Percentiles rank a stretch among this genome's conserved stretches.
Evolutionary conservation across 2,888 invertebrate species (phyloP).

Genomic region (Atethmia centrago): DNA sequence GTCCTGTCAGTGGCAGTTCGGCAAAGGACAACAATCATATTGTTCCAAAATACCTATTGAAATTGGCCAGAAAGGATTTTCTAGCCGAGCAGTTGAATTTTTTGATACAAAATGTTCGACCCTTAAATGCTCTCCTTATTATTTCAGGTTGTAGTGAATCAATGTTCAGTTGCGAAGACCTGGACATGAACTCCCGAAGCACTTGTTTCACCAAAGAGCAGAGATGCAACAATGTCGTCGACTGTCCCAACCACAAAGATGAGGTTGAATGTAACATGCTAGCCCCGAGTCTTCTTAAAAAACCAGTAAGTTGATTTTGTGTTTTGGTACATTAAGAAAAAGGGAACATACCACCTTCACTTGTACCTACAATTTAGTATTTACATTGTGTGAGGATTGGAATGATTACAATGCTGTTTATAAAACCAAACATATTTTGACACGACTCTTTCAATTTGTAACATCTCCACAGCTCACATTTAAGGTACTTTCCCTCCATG

Average conservation of each 20-base stretch:
- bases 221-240: constrained; percentile 93
- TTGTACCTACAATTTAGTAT: neutral
- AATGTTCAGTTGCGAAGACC: constrained; percentile 93
- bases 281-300: constrained; percentile 89
- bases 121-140: neutral
- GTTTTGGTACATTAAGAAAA: neutral
- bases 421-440: neutral
- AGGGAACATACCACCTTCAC: no score
- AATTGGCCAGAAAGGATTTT: no score
- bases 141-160: constrained; percentile 91
- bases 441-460: neutral
- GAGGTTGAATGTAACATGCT: constrained; percentile 94
- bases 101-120: no score
- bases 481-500: no score
- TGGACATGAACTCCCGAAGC: constrained; percentile 87
- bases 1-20: neutral
- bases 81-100: neutral
- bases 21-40: neutral
- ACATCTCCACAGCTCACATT: neutral
- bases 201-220: constrained; percentile 93
- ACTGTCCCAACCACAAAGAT: constrained; percentile 94
- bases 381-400: neutral
- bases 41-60: no score
- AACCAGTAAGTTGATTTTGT: constrained; percentile 78
- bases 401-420: neutral